A percentile compares a stretch with the other conserved stretches of the same genome.
phyloP scores from a whole-genome alignment of 2,888 invertebrate genomes.

The Tillus elongatus region DNA sequence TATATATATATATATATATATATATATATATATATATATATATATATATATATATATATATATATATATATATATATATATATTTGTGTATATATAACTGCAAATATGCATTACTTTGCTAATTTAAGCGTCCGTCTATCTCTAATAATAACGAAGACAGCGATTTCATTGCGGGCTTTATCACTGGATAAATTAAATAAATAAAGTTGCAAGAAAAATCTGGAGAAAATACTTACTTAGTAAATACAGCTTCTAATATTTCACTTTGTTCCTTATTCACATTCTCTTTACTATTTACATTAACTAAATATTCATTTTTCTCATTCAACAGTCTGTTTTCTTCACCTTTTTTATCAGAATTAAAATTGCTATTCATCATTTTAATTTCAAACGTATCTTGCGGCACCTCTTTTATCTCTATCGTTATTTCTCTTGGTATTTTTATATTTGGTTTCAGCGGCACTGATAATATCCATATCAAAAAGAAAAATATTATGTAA shows the following conservation, averaged over 20 bases:
- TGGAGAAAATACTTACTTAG: constrained; percentile 36
- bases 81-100: no score
- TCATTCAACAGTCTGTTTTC: constrained; percentile 42
- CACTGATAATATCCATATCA: constrained; percentile 46
- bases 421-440: constrained; percentile 22
- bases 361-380: constrained; percentile 45
- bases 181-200: no score
- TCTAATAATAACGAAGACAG: no score
- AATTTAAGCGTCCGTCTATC: no score
- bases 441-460: constrained; percentile 38
- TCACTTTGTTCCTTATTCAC: constrained; percentile 33
- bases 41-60: no score
- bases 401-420: constrained; percentile 23
- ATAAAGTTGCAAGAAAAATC: no score
- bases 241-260: constrained; percentile 39
- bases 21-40: no score
- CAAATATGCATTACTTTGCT: no score
- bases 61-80: no score
- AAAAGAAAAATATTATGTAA: constrained; percentile 46
- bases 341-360: constrained; percentile 42
- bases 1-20: no score
- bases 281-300: constrained; percentile 36
- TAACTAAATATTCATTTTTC: constrained; percentile 44
- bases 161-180: no score
- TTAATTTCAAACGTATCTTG: constrained; percentile 37